A percentile compares a stretch with the other conserved stretches of the same genome.
Conservation (phyloP, 2,797 vertebrate genomes). For the Staurois parvus region DNA sequence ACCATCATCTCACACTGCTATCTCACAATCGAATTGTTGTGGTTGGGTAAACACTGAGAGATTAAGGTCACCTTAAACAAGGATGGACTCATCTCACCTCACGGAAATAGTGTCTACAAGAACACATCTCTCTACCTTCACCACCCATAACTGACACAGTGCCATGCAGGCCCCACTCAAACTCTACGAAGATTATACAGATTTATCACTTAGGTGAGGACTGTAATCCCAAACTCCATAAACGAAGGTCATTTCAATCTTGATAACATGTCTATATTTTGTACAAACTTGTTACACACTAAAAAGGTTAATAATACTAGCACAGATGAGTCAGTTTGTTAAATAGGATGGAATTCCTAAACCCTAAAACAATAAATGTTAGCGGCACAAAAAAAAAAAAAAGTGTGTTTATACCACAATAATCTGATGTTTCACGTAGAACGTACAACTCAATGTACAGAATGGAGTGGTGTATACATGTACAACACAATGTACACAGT, state of each 20-base stretch:
- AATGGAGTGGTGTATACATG: too few species aligned
- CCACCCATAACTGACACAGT: background rate
- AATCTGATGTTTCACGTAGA: too few species aligned
- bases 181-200: background rate
- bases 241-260: background rate
- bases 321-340: too few species aligned
- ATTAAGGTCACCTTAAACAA: conserved; percentile 42
- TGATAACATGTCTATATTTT: too few species aligned
- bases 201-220: background rate
- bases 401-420: too few species aligned
- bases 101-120: background rate
- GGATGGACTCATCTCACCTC: conserved; percentile 21
- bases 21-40: background rate
- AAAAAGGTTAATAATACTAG: too few species aligned
- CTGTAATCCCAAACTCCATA: background rate
- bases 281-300: too few species aligned
- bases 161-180: background rate
- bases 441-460: too few species aligned
- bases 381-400: too few species aligned
- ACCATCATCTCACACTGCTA: background rate
- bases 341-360: too few species aligned
- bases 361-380: too few species aligned
- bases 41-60: background rate
- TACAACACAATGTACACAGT: too few species aligned
- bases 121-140: background rate